phyloP scores from a whole-genome alignment of 2,113 vertebrate species.

The Promerops cafer region DNA sequence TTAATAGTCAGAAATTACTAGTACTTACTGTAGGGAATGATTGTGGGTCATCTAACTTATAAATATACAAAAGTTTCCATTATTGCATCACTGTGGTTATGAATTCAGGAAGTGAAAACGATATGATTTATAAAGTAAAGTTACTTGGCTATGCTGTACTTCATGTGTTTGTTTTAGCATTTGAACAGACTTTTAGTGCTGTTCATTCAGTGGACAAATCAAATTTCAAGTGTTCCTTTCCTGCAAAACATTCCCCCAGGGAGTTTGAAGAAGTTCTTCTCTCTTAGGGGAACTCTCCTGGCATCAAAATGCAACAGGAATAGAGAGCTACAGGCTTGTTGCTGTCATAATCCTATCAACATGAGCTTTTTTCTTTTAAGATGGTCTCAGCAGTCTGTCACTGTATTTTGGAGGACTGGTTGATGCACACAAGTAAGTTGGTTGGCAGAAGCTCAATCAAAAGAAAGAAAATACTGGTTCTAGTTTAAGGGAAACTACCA shows the following conservation, averaged over 20 bases:
- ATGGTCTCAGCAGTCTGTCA: constrained; percentile 39
- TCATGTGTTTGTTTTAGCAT: background rate
- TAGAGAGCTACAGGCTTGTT: constrained; percentile 16
- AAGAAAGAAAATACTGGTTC: constrained; percentile 21
- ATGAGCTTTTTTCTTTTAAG: background rate
- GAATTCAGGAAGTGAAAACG: constrained; percentile 45
- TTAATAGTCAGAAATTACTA: constrained; percentile 45
- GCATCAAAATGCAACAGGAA: background rate
- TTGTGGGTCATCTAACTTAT: constrained; percentile 38
- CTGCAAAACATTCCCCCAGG: background rate
- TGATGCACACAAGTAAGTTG: constrained; percentile 8
- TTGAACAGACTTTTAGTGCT: background rate
- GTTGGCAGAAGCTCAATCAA: background rate
- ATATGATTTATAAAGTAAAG: constrained; percentile 50
- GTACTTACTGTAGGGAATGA: background rate
- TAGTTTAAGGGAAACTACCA: constrained; percentile 28
- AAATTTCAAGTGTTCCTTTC: constrained; percentile 15
- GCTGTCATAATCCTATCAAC: constrained; percentile 51
- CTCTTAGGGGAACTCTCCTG: constrained; percentile 3
- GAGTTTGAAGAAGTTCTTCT: constrained; percentile 27
- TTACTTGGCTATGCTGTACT: constrained; percentile 13
- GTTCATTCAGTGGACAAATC: constrained; percentile 21
- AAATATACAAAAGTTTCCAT: constrained; percentile 54
- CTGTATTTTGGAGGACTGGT: background rate
- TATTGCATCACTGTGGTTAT: constrained; percentile 51